Evolutionary conservation across 2,113 vertebrate species (phyloP), one percentile per base, ranked within the genome.

Genomic region (Solenodon paradoxus): DNA sequence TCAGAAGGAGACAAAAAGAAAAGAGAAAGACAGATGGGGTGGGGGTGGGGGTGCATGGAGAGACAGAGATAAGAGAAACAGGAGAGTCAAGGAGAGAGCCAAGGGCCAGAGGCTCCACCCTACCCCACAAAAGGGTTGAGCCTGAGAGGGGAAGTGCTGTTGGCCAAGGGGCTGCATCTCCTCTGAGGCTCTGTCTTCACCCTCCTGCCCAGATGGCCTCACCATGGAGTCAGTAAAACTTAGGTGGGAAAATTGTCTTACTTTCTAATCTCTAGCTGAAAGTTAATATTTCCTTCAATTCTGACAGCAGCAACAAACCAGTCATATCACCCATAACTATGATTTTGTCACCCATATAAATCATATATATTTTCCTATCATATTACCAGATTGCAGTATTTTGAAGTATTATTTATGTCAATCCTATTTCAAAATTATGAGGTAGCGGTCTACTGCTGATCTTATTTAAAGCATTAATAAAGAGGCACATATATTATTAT

Each of bases 401-500:
- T 95, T 92, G 63, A 96, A 92, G 95, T 75, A 93, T 57, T 51
- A 83, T 92, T 93, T 92, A 87, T 78, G 61, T 17, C 95, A 47
- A 90, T 81, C 77, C 53, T 90, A 45, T 40, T 51, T 92, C 71
- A 92, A 81, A 97, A 93, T 96, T 79, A 92, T 90, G 75, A 66
- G 75, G 32, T 61, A 95, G 55, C 90, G 89, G 77, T 69, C 64
- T 92, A 80, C 79, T 61, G 94, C 79, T 95, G 87, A 92, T 92
- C 77, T 96, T 94, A 92, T 93, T 94, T 96, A 97, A 95, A 83
- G 69, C 75, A 95, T 77, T 96, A 95, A 89, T 96, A 95, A 94
- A 90, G 74, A 95, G 90, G n/a, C 66, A 72, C 64, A 69, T 89
- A 90, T 83, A 89, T 92, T 95, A 88, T 55, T 61, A 38, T 61